These are phyloP conservation scores for Eriocheir sinensis DNA, from an alignment of 1,140 invertebrate species.

Conservation along the genomic window DNA sequence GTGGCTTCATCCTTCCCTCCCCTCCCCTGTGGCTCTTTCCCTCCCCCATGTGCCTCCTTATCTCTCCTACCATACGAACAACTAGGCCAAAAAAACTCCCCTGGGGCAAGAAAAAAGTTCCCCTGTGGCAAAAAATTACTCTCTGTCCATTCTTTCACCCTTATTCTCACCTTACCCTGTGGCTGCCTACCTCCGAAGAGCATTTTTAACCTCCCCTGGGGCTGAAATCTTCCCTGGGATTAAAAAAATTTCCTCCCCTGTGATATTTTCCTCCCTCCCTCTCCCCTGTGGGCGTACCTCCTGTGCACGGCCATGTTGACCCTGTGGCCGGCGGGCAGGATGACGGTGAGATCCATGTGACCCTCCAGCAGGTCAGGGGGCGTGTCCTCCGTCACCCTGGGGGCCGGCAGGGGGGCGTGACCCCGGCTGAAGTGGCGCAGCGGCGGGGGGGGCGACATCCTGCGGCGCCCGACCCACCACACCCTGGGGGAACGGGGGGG, in stretches of 20 bases:
- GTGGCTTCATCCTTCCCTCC: too few relatives aligned
- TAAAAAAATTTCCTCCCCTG: background rate
- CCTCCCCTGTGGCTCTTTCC: too few relatives aligned
- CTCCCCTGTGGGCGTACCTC: slow-evolving; percentile 84
- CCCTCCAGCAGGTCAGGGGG: slow-evolving; percentile 89
- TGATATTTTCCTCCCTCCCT: background rate
- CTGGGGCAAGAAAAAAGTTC: too few relatives aligned
- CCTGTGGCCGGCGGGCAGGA: slow-evolving; percentile 86
- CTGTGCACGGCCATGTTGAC: slow-evolving; percentile 87
- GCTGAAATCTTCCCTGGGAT: background rate
- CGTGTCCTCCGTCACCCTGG: slow-evolving; percentile 88
- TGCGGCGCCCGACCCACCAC: slow-evolving; percentile 60
- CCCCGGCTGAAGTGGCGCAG: slow-evolving; percentile 67
- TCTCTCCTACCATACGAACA: too few relatives aligned
- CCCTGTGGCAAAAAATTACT: too few relatives aligned
- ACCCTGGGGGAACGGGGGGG: background rate
- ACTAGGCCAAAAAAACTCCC: too few relatives aligned
- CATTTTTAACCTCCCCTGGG: background rate
- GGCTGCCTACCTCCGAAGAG: background rate
- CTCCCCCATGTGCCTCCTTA: too few relatives aligned
- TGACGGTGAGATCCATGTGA: slow-evolving; percentile 88
- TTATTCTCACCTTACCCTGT: background rate
- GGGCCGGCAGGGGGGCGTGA: slow-evolving; percentile 81
- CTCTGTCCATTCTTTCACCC: too few relatives aligned
- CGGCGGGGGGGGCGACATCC: slow-evolving; percentile 79